phyloP scores from a whole-genome alignment of 2,113 vertebrate genomes.

The Leucoraja erinaceus region DNA sequence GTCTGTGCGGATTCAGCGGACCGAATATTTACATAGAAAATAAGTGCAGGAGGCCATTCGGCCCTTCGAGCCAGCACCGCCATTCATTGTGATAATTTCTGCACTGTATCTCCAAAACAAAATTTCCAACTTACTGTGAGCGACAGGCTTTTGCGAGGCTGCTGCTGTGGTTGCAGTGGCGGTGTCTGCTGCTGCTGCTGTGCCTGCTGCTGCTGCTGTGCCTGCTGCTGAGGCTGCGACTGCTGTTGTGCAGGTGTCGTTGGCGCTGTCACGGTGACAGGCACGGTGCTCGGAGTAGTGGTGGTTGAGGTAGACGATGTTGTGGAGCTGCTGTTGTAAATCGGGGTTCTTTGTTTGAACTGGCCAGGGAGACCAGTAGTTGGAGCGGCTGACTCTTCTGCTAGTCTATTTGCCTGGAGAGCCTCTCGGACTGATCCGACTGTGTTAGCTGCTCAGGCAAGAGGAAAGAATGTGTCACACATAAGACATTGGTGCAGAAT shows the following conservation, averaged over 20 bases:
- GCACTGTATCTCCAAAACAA: no score
- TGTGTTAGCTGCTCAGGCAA: slow-evolving; percentile 46
- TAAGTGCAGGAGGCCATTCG: no score
- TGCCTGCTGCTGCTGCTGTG: slow-evolving; percentile 51
- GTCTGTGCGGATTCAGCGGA: no score
- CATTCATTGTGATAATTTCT: no score
- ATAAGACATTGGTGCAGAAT: neutral
- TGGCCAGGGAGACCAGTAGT: slow-evolving; percentile 70
- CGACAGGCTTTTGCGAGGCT: slow-evolving; percentile 83
- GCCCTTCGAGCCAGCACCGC: no score
- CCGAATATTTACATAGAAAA: no score
- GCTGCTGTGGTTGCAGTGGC: slow-evolving; percentile 52
- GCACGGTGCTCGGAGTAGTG: slow-evolving; percentile 73
- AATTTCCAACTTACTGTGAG: slow-evolving; percentile 68
- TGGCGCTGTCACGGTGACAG: slow-evolving; percentile 61
- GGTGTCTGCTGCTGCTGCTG: slow-evolving; percentile 54
- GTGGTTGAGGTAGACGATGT: slow-evolving; percentile 60
- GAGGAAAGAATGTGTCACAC: neutral
- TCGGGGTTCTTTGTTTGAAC: slow-evolving; percentile 88
- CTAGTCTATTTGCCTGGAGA: slow-evolving; percentile 72
- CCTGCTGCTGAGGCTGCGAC: slow-evolving; percentile 58
- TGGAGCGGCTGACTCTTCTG: slow-evolving; percentile 71
- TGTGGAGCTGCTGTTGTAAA: slow-evolving; percentile 85
- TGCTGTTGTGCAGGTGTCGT: slow-evolving; percentile 70
- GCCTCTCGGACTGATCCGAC: slow-evolving; percentile 74